A percentile compares a stretch with the other conserved stretches of the same genome.
Evolutionary conservation across 2,888 invertebrate species (phyloP).

Genomic region (Bhutanitis thaidina): DNA sequence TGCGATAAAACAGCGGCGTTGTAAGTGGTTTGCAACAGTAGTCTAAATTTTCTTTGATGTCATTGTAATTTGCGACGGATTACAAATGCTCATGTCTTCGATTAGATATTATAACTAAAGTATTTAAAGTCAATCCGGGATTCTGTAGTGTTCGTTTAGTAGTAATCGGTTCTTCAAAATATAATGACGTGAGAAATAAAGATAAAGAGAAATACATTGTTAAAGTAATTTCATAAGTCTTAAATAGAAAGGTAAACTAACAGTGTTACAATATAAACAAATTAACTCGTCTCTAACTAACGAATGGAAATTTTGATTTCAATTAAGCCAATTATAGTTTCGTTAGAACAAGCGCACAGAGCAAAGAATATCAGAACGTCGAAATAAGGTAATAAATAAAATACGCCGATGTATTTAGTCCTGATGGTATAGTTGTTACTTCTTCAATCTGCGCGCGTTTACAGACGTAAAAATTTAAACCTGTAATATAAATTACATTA

Average conservation of each 20-base stretch:
- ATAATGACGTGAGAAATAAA: no score
- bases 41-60: no score
- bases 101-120: no score
- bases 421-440: slow-evolving; percentile 1
- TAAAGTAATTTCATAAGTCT: neutral
- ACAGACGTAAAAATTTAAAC: slow-evolving; percentile 19
- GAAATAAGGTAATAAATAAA: neutral
- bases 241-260: neutral
- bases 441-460: slow-evolving; percentile 18
- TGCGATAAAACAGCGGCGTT: no score
- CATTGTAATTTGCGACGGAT: no score
- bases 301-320: slow-evolving; percentile 3
- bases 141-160: no score
- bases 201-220: neutral
- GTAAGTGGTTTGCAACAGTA: no score
- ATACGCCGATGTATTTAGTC: slow-evolving; percentile 4
- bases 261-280: slow-evolving; percentile 1
- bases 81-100: no score
- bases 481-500: slow-evolving; percentile 19
- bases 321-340: slow-evolving; percentile 12
- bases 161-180: no score
- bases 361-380: slow-evolving; percentile 12
- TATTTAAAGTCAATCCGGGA: no score
- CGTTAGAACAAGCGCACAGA: slow-evolving; percentile 22
- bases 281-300: slow-evolving; percentile 19